phyloP scores from a whole-genome alignment of 2,113 vertebrate species.

The Sprattus sprattus region DNA sequence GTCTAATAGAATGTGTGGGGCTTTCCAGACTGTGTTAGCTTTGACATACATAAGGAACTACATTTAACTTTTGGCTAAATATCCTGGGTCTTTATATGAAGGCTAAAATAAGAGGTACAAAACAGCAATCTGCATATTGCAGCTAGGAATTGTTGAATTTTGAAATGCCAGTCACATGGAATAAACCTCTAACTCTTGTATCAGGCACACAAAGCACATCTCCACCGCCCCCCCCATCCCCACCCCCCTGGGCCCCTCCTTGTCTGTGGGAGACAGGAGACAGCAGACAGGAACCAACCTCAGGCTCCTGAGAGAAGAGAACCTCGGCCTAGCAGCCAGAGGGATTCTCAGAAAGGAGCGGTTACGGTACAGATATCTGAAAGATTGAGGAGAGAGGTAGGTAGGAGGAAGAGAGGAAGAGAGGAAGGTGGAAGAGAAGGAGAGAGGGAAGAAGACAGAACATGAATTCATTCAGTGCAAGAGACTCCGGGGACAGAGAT shows the following conservation, averaged over 20 bases:
- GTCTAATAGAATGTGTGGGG: no score
- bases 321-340: constrained; percentile 90
- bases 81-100: background rate
- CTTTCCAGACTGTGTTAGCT: background rate
- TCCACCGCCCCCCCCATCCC: constrained; percentile 18
- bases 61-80: background rate
- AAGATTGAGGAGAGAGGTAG: constrained; percentile 68
- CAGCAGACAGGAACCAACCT: constrained; percentile 79
- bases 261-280: constrained; percentile 44
- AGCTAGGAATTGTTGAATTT: background rate
- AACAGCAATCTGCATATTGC: background rate
- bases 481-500: background rate
- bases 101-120: no score
- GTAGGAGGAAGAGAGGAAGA: constrained; percentile 52
- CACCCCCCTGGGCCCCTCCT: background rate
- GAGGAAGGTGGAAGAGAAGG: constrained; percentile 41
- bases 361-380: constrained; percentile 93
- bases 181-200: constrained; percentile 3
- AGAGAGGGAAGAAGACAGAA: constrained; percentile 28
- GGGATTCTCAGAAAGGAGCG: constrained; percentile 95
- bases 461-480: background rate
- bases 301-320: constrained; percentile 97
- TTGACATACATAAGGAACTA: background rate
- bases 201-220: constrained; percentile 22
- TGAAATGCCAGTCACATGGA: constrained; percentile 38